These are phyloP conservation scores for Eublepharis macularius DNA, from an alignment of 2,113 vertebrate genomes.

Conservation along the genomic window DNA sequence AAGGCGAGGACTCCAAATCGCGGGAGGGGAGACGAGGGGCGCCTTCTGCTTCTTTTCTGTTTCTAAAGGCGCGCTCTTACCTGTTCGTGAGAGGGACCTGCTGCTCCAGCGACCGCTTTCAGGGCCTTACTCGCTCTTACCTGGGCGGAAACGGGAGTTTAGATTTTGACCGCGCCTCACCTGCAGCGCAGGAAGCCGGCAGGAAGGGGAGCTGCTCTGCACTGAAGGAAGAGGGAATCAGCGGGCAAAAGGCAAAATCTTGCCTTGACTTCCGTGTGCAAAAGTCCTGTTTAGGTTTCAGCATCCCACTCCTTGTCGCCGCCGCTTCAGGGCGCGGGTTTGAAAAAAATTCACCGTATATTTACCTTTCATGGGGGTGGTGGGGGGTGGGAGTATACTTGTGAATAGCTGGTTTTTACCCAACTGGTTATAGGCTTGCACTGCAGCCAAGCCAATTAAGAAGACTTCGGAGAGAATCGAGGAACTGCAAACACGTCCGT, in stretches of 20 bases:
- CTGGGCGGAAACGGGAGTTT: conserved; percentile 66
- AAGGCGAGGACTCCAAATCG: too few species aligned
- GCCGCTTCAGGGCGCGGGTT: not conserved
- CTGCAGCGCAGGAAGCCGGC: conserved; percentile 70
- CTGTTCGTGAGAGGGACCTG: not conserved
- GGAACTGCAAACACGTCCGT: too few species aligned
- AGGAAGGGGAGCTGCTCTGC: conserved; percentile 23
- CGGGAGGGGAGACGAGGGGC: not conserved
- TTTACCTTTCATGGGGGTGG: not conserved
- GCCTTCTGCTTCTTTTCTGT: not conserved
- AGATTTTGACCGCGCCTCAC: conserved; percentile 65
- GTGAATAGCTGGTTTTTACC: not conserved
- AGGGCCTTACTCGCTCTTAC: conserved; percentile 35
- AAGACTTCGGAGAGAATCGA: too few species aligned
- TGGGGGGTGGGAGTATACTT: too few species aligned
- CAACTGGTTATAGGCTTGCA: not conserved
- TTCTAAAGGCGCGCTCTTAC: not conserved
- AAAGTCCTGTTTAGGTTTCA: not conserved
- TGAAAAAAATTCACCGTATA: not conserved
- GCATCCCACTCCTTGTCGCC: too few species aligned
- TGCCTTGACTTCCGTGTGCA: not conserved
- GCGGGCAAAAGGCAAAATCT: not conserved
- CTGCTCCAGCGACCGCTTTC: not conserved
- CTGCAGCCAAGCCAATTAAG: not conserved
- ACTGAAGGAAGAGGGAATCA: not conserved